Percentiles rank a stretch among this genome's conserved stretches.
These are phyloP conservation scores for Tor tambroides DNA, from an alignment of 2,113 vertebrate genomes.

Conservation along the genomic window DNA sequence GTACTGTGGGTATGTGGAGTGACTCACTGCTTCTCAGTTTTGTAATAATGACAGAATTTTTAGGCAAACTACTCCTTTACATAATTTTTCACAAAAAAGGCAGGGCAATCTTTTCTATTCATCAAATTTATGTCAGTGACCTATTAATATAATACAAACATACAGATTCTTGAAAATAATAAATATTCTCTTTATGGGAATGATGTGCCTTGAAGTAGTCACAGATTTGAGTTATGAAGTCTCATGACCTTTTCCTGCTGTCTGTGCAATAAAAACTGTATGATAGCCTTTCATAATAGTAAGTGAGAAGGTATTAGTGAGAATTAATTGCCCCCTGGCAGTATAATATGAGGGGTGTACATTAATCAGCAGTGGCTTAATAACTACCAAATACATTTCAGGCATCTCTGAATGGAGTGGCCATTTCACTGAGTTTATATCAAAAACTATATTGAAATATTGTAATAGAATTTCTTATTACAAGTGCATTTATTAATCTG, in stretches of 20 bases:
- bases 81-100: background rate
- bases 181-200: background rate
- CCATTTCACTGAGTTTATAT: background rate
- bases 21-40: background rate
- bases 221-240: conserved; percentile 28
- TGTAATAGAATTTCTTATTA: conserved; percentile 2
- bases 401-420: conserved; percentile 1
- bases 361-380: conserved; percentile 43
- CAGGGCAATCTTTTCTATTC: background rate
- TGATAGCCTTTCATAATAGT: conserved; percentile 42
- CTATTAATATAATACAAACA: background rate
- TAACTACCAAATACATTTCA: conserved; percentile 28
- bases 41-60: background rate
- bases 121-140: background rate
- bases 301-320: conserved; percentile 26
- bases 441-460: background rate
- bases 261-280: conserved; percentile 26
- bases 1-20: background rate
- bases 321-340: conserved; percentile 35
- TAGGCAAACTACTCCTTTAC: background rate
- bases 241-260: conserved; percentile 36
- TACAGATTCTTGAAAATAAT: background rate
- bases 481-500: conserved; percentile 17
- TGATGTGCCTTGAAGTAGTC: conserved; percentile 14
- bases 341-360: conserved; percentile 46